A percentile compares a stretch with the other conserved stretches of the same genome.
Conservation (phyloP, 2,888 invertebrate species). For the Stenoptilia bipunctidactyla region DNA sequence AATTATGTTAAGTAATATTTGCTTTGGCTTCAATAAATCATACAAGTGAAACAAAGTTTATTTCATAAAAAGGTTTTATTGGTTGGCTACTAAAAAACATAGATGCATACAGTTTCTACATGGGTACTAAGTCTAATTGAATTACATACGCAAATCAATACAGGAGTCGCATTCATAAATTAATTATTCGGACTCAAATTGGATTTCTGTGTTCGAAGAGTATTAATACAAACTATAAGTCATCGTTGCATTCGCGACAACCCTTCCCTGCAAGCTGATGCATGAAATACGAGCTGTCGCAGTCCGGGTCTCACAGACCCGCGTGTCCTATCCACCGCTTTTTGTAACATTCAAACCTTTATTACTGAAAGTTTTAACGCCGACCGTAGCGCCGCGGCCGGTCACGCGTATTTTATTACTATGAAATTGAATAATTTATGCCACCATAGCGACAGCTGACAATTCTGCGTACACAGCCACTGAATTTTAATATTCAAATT, state of each 20-base stretch:
- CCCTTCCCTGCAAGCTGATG: conserved; percentile 42
- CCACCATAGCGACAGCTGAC: conserved; percentile 46
- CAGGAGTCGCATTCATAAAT: conserved; percentile 28
- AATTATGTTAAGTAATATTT: not conserved
- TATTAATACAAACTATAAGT: conserved; percentile 63
- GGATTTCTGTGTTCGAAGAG: conserved; percentile 48
- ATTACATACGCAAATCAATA: conserved; percentile 22
- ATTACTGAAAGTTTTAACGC: conserved; percentile 71
- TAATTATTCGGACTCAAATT: conserved; percentile 49
- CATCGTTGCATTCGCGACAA: conserved; percentile 49
- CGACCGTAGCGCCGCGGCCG: no score
- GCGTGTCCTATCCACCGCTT: conserved; percentile 51
- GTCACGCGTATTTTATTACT: conserved; percentile 71
- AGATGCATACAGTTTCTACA: no score
- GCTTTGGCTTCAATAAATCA: not conserved
- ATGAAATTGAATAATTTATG: conserved; percentile 71
- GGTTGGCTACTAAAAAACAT: no score
- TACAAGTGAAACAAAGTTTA: not conserved
- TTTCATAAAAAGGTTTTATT: not conserved
- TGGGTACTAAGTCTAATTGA: conserved; percentile 13
- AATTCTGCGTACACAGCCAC: conserved; percentile 52
- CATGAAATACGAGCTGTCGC: conserved; percentile 21
- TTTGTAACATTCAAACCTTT: conserved; percentile 67
- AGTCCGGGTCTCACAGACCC: conserved; percentile 34
- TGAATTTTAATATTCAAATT: conserved; percentile 67